Evolutionary conservation across 2,888 invertebrate species (phyloP).

Genomic region (Melinaea marsaeus): DNA sequence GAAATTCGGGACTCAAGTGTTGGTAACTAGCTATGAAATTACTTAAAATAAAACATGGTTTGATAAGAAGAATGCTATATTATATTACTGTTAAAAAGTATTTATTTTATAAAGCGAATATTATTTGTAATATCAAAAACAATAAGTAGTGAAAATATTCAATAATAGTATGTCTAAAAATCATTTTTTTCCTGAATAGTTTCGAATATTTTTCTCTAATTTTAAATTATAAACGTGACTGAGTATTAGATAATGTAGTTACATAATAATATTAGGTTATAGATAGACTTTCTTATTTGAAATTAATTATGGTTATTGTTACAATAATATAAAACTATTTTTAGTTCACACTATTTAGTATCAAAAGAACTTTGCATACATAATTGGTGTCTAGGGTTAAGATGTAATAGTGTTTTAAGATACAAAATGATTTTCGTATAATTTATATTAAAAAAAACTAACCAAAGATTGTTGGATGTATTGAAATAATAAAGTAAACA

Average conservation of each 20-base stretch:
- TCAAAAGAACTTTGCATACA: no score
- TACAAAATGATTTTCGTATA: neutral
- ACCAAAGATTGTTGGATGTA: neutral
- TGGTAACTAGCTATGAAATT: slow-evolving; percentile 40
- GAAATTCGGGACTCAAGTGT: slow-evolving; percentile 71
- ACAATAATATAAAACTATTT: neutral
- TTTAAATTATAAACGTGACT: slow-evolving; percentile 70
- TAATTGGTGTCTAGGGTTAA: no score
- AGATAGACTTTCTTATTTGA: slow-evolving; percentile 4
- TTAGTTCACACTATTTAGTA: no score
- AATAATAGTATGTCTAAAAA: no score
- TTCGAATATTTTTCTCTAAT: slow-evolving; percentile 15
- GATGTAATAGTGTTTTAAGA: no score
- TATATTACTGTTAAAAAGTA: slow-evolving; percentile 21
- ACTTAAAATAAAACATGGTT: slow-evolving; percentile 11
- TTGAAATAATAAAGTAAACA: neutral
- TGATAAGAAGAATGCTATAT: slow-evolving; percentile 14
- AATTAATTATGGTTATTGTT: neutral
- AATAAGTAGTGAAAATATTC: no score
- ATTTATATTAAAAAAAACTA: neutral
- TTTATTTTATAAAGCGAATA: slow-evolving; percentile 12
- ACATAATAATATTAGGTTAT: slow-evolving; percentile 27
- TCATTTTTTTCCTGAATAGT: neutral
- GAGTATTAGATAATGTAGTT: slow-evolving; percentile 62
- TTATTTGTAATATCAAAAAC: neutral